phyloP scores from a whole-genome alignment of 1,140 invertebrate genomes.

The Panagrolaimus sp. region DNA sequence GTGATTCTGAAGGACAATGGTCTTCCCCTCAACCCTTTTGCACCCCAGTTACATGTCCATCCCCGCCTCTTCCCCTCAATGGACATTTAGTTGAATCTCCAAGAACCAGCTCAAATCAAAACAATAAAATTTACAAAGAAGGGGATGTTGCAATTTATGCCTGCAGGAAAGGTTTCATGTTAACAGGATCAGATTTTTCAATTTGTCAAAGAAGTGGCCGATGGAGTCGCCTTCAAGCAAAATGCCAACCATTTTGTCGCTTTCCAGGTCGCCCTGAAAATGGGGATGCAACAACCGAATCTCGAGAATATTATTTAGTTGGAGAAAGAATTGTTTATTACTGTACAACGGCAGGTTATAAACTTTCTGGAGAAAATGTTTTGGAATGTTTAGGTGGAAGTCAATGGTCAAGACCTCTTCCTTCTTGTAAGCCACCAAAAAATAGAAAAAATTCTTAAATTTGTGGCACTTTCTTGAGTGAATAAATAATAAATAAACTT shows the following conservation, averaged over 20 bases:
- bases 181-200: conserved; percentile 47
- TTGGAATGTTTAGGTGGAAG: conserved; percentile 36
- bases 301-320: conserved; percentile 20
- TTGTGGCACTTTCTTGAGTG: no score
- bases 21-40: conserved; percentile 28
- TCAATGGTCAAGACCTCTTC: conserved; percentile 29
- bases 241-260: conserved; percentile 33
- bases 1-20: conserved; percentile 36
- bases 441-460: no score
- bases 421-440: background rate
- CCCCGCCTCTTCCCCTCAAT: background rate
- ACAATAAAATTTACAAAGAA: conserved; percentile 20
- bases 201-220: conserved; percentile 41
- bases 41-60: background rate
- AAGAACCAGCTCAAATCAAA: background rate
- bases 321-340: conserved; percentile 45
- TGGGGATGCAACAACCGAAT: conserved; percentile 33
- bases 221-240: conserved; percentile 33
- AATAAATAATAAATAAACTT: no score
- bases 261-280: conserved; percentile 34
- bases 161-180: conserved; percentile 30
- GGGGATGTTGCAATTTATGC: conserved; percentile 39
- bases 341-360: conserved; percentile 28
- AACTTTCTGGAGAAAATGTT: conserved; percentile 37
- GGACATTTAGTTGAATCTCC: background rate